Percentiles rank a stretch among this genome's conserved stretches.
Evolutionary conservation across 2,113 vertebrate genomes (phyloP).

Genomic region (Lates calcarifer): DNA sequence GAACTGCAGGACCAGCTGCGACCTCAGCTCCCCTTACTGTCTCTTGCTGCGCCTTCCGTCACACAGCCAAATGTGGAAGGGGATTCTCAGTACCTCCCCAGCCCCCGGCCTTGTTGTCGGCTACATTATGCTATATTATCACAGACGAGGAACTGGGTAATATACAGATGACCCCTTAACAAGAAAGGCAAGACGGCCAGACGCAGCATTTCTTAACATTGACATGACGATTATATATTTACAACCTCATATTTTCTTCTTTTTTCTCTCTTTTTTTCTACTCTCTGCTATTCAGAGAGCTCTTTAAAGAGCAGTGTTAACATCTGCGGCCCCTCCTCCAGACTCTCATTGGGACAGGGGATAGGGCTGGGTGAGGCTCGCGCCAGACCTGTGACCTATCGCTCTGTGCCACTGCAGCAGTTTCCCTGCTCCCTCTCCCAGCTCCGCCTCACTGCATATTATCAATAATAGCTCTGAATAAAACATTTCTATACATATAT

Average conservation of each 20-base stretch:
- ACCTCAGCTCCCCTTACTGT: conserved; percentile 78
- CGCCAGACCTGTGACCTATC: conserved; percentile 21
- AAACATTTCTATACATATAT: conserved; percentile 89
- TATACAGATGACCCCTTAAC: conserved; percentile 29
- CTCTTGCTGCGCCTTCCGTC: conserved; percentile 76
- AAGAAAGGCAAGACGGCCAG: conserved; percentile 68
- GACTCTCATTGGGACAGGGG: conserved; percentile 57
- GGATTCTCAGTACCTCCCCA: conserved; percentile 22
- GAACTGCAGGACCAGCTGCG: conserved; percentile 85
- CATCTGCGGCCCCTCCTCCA: conserved; percentile 82
- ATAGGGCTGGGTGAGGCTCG: conserved; percentile 16
- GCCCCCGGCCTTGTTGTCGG: conserved; percentile 40
- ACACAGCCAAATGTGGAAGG: conserved; percentile 48
- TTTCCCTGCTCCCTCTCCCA: conserved; percentile 77
- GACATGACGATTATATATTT: conserved; percentile 88
- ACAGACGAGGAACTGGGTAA: conserved; percentile 44
- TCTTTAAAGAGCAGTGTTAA: conserved; percentile 85
- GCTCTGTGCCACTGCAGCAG: conserved; percentile 55
- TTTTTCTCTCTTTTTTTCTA: conserved; percentile 52
- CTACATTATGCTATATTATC: conserved; percentile 65
- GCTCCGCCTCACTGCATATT: conserved; percentile 83
- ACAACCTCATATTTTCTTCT: conserved; percentile 83
- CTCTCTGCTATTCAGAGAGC: conserved; percentile 73
- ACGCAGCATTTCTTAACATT: conserved; percentile 79
- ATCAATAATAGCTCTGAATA: conserved; percentile 88